A percentile compares a stretch with the other conserved stretches of the same genome.
Evolutionary conservation across 2,797 vertebrate genomes (phyloP).

Genomic region (Graptemys geographica): DNA sequence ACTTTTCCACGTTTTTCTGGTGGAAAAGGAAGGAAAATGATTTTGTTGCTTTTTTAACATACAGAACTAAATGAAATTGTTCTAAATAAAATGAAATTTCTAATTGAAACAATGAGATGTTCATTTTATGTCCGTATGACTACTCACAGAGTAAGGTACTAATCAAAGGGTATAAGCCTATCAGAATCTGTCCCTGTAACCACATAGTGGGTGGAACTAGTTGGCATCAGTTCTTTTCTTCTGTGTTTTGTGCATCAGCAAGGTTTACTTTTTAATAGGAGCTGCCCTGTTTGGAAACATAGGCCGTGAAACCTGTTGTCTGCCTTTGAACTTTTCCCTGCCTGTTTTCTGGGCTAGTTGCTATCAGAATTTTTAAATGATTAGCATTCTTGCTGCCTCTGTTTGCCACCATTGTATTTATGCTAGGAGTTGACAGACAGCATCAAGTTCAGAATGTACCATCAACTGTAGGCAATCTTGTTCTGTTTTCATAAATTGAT

Average conservation of each 20-base stretch:
- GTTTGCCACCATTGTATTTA: conserved; percentile 34
- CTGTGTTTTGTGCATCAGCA: background rate
- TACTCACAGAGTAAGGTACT: background rate
- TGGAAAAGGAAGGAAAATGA: background rate
- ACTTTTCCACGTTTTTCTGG: background rate
- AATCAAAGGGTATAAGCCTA: background rate
- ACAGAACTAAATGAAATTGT: background rate
- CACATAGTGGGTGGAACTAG: background rate
- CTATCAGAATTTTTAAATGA: conserved; percentile 1
- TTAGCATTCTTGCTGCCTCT: conserved; percentile 38
- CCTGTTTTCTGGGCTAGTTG: background rate
- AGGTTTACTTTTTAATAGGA: background rate
- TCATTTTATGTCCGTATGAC: background rate
- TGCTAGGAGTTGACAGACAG: background rate
- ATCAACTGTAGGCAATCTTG: background rate
- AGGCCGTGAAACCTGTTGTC: background rate
- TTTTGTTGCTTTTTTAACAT: background rate
- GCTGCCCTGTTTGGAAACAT: background rate
- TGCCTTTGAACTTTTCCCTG: background rate
- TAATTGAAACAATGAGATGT: background rate
- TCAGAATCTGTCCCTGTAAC: background rate
- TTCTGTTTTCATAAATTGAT: conserved; percentile 1
- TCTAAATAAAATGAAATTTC: background rate
- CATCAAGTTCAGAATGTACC: background rate
- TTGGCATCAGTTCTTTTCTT: background rate